Conservation (phyloP, 37 sponge, comb jelly and placozoan species). For the Cliona cf. orientalis region DNA sequence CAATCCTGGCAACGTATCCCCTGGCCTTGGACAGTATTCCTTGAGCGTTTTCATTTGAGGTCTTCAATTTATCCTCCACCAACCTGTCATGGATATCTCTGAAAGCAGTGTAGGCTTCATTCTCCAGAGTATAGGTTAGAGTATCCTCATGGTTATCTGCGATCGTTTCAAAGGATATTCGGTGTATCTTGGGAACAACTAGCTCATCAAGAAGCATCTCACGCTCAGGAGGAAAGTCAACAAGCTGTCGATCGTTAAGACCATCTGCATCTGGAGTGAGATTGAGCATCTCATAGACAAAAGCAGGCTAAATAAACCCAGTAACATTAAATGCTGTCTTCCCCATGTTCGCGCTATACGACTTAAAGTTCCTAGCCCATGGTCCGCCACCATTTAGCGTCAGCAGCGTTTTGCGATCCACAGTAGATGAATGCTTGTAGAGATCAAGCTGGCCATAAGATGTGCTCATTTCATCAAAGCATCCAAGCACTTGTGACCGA, state of each 20-base stretch:
- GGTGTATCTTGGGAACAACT: not conserved
- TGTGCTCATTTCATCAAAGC: conserved; percentile 2
- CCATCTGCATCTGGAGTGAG: conserved; percentile 9
- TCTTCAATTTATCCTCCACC: not conserved
- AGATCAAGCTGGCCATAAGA: conserved; percentile 6
- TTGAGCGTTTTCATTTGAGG: not conserved
- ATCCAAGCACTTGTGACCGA: not conserved
- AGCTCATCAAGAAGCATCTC: conserved; percentile 13
- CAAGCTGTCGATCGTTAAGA: conserved; percentile 17
- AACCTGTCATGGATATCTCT: not conserved
- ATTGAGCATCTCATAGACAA: not conserved
- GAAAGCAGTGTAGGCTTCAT: not conserved
- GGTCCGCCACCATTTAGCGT: not conserved
- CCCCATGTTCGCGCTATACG: not conserved
- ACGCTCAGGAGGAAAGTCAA: conserved; percentile 17
- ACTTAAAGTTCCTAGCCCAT: conserved; percentile 7
- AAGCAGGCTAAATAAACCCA: conserved; percentile 16
- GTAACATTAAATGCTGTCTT: conserved; percentile 19
- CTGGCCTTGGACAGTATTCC: not conserved
- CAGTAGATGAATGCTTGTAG: conserved; percentile 7
- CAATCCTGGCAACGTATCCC: not conserved
- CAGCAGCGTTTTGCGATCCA: not conserved
- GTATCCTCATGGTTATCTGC: not conserved
- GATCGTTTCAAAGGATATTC: not conserved
- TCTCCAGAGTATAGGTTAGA: not conserved